phyloP scores from a whole-genome alignment of 2,113 vertebrate genomes.

The Zingel zingel region DNA sequence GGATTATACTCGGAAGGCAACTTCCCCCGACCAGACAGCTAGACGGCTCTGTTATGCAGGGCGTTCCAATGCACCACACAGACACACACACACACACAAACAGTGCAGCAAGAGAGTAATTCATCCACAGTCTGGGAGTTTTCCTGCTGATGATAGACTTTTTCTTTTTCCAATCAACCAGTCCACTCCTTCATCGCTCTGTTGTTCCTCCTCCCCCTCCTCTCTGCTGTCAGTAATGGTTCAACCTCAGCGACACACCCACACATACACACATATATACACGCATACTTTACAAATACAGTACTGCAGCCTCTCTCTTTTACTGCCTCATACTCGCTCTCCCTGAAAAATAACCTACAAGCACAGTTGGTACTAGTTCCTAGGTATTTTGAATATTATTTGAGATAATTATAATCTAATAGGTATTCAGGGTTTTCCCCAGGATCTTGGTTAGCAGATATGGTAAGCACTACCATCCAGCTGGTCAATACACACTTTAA shows the following conservation, averaged over 20 bases:
- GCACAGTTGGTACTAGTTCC: not conserved
- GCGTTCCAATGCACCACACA: slow-evolving; percentile 42
- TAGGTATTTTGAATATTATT: not conserved
- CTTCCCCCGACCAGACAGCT: slow-evolving; percentile 34
- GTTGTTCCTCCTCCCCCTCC: slow-evolving; percentile 8
- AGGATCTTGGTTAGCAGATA: not conserved
- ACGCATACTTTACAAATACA: not conserved
- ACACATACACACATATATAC: not conserved
- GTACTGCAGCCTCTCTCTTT: slow-evolving; percentile 4
- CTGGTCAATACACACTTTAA: not conserved
- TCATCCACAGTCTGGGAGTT: slow-evolving; percentile 50
- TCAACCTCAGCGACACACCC: slow-evolving; percentile 13
- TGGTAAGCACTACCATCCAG: not conserved
- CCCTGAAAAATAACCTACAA: not conserved
- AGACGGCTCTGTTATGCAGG: slow-evolving; percentile 35
- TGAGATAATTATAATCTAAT: not conserved
- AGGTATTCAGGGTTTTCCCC: not conserved
- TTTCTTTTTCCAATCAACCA: slow-evolving; percentile 57
- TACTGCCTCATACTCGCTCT: not conserved
- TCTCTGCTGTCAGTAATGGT: slow-evolving; percentile 20
- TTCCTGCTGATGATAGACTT: slow-evolving; percentile 73
- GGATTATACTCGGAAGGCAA: slow-evolving; percentile 46
- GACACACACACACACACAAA: slow-evolving; percentile 1
- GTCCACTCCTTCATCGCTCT: slow-evolving; percentile 19
- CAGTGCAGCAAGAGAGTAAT: slow-evolving; percentile 27